A percentile compares a stretch with the other conserved stretches of the same genome.
Evolutionary conservation across 2,888 invertebrate genomes (phyloP).

Genomic region (Rhagophthalmus giganteus): DNA sequence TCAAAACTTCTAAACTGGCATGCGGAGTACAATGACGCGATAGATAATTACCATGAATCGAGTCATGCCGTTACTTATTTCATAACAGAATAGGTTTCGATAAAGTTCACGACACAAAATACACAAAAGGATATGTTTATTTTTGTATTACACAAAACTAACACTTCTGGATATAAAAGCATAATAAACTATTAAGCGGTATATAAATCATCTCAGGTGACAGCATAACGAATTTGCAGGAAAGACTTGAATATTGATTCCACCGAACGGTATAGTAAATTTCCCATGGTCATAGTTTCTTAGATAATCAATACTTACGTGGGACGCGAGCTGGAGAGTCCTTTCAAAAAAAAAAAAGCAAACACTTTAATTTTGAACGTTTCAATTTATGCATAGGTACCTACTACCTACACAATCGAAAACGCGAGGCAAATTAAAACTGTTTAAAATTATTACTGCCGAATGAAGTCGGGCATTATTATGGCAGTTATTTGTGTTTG

Average conservation of each 20-base stretch:
- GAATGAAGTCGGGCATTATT: constrained; percentile 1
- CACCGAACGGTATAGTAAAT: constrained; percentile 30
- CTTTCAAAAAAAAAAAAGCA: no score
- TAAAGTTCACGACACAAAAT: constrained; percentile 32
- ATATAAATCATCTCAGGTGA: constrained; percentile 52
- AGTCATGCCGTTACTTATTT: constrained; percentile 28
- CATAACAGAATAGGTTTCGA: constrained; percentile 26
- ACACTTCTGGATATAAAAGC: constrained; percentile 45
- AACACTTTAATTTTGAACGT: no score
- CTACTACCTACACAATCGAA: constrained; percentile 1
- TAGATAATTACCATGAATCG: constrained; percentile 2
- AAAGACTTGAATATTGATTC: constrained; percentile 45
- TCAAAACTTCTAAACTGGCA: not conserved
- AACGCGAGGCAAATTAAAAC: not conserved
- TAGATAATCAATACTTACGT: constrained; percentile 1
- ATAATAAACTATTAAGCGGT: constrained; percentile 52
- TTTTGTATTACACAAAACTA: constrained; percentile 52
- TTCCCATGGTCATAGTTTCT: not conserved
- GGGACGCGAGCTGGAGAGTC: not conserved
- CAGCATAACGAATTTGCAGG: constrained; percentile 49
- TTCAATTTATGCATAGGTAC: no score
- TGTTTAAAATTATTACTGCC: no score
- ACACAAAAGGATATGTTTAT: constrained; percentile 48
- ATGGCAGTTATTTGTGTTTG: constrained; percentile 32
- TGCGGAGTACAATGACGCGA: not conserved